Evolutionary conservation across 2,797 vertebrate species (phyloP), one percentile per base, ranked within the genome.

Genomic region (Natrix natrix): DNA sequence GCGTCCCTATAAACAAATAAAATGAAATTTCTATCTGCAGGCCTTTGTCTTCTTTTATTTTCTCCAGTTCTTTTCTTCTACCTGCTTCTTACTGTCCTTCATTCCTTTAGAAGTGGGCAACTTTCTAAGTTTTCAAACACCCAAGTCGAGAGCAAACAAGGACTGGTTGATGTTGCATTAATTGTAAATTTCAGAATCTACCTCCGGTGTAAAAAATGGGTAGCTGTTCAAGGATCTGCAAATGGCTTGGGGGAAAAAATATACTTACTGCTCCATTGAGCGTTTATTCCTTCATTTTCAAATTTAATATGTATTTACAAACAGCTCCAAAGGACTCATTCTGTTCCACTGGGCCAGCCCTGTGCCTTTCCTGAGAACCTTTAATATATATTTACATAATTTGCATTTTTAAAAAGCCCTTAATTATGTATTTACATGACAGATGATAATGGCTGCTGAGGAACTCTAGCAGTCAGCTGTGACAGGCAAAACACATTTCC

Each of bases 301-400:
- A 88, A 89, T 17, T 66, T 91, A 95, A 12, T 89, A 24, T 12
- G 43, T 91, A 14, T 94, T 96, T 93, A 86, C 43, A 63, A 96
- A 66, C 52, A 91, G 83, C 91, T 96, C 93, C 90, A 52, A 92
- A 94, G 90, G 74, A 95, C 48, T 52, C 63, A 0, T 89, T 0
- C 0, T 88, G n/a, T 91, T 95, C 89, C 86, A 54, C 32, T 55
- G 91, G 90, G 90, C 95, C 91, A 91, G 4, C 92, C 91, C 92
- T 78, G 14, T 56, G 88, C 90, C 55, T 95, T 95, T 96, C 89
- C 59, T 95, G 86, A 95, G 88, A 90, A 89, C 54, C 43, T 91
- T 92, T 94, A 94, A 94, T 96, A 94, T 90, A 17, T 93, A 95
- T 96, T 95, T 95, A 90, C 91, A 95, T 95, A 94, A 95, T 94